These are phyloP conservation scores for Clepsis dumicolana DNA, from an alignment of 2,888 invertebrate species.

Conservation along the genomic window DNA sequence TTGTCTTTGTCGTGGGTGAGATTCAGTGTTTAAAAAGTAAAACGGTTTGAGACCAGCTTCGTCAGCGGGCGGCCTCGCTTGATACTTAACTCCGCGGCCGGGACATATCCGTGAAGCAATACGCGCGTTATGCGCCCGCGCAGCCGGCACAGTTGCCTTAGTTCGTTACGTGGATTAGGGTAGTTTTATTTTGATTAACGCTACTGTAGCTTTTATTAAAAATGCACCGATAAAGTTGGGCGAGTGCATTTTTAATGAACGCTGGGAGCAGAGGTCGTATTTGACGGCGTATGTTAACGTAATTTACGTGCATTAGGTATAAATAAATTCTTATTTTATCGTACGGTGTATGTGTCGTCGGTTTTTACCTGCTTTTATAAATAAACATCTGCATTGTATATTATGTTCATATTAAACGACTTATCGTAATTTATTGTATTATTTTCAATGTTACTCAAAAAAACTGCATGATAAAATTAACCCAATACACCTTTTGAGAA, in stretches of 20 bases:
- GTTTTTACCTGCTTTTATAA: slow-evolving; percentile 84
- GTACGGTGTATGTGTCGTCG: slow-evolving; percentile 77
- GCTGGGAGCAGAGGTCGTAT: background rate
- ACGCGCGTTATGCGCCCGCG: slow-evolving; percentile 14
- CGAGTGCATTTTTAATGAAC: slow-evolving; percentile 10
- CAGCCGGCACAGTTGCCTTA: slow-evolving; percentile 9
- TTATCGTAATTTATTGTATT: slow-evolving; percentile 60
- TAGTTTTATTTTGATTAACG: background rate
- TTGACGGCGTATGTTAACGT: background rate
- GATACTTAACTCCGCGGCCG: too few species aligned
- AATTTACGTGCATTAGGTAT: slow-evolving; percentile 59
- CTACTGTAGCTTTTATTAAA: background rate
- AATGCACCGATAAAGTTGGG: background rate
- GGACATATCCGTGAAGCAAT: slow-evolving; percentile 47
- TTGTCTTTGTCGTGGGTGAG: background rate
- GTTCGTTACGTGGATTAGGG: background rate
- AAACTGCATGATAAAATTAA: too few species aligned
- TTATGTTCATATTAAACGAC: slow-evolving; percentile 84
- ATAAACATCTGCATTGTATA: slow-evolving; percentile 83
- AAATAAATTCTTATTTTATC: slow-evolving; percentile 68
- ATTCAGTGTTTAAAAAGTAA: background rate
- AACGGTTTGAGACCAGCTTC: background rate
- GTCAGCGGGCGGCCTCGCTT: slow-evolving; percentile 1
- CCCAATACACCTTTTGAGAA: too few species aligned
- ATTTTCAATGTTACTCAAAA: too few species aligned